Conservation (phyloP, 2,797 vertebrate species). For the Furcifer pardalis region DNA sequence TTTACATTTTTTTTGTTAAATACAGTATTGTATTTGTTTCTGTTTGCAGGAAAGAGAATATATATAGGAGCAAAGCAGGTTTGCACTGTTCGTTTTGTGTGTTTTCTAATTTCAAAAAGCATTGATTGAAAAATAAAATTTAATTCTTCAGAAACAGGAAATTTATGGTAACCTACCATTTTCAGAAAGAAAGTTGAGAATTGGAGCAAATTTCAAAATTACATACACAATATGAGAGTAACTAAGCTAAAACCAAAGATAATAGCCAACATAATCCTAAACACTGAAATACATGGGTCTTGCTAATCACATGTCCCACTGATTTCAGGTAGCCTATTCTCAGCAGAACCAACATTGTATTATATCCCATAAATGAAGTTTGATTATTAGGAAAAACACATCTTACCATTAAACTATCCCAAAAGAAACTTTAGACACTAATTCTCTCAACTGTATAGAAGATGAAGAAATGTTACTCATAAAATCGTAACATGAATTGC, state of each 20-base stretch:
- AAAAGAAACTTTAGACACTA: constrained; percentile 44
- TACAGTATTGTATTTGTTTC: constrained; percentile 71
- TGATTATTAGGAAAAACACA: constrained; percentile 9
- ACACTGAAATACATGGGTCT: neutral
- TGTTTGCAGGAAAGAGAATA: constrained; percentile 87
- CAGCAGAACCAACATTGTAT: neutral
- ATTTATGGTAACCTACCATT: constrained; percentile 28
- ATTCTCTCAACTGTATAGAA: constrained; percentile 55
- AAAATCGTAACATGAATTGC: constrained; percentile 54
- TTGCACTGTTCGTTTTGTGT: constrained; percentile 69
- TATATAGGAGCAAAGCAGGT: constrained; percentile 63
- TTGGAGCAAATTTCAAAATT: constrained; percentile 26
- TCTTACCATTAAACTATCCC: constrained; percentile 23
- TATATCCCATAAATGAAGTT: neutral
- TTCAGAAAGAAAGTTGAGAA: constrained; percentile 6
- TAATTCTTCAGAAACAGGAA: constrained; percentile 58
- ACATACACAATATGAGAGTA: neutral
- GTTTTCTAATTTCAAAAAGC: constrained; percentile 83
- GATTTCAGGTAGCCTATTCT: neutral
- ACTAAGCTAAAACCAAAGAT: constrained; percentile 12
- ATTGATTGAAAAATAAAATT: constrained; percentile 66
- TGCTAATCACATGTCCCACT: neutral
- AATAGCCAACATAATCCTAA: neutral
- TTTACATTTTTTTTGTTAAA: constrained; percentile 39
- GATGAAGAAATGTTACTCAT: constrained; percentile 35